Evolutionary conservation across 1,140 invertebrate species (phyloP), one percentile per base, ranked within the genome.

Genomic region (Bombus vancouverensis): DNA sequence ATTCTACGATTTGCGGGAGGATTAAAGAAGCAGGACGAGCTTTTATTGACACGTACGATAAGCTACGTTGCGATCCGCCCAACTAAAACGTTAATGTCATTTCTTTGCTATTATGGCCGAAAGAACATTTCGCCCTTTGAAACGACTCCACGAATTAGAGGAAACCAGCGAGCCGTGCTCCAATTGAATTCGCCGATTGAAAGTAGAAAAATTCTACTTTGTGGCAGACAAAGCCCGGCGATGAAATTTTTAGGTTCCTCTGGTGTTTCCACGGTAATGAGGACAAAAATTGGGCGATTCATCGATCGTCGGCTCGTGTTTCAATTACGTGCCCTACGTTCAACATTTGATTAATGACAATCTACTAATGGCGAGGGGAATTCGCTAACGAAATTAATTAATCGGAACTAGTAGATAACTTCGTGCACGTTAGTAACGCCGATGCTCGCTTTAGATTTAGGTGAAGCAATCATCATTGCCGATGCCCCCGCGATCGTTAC

Each of bases 311-410:
- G 37, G 28, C n/a, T 39, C 28, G 25, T 12, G 25, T 53, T 57
- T 57, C n/a, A 75, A 75, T 75, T 37, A 73, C 42, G n/a, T 47
- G 15, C 8, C 47, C 32, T n/a, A 34, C 37, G 53, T 39, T 13
- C 74, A 28, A 59, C 59, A 34, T 28, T 37, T 13, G 80, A 13
- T 81, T n/a, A 68, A 32, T 12, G 57, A 42, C 47, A 68, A 44
- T 78, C 9, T 37, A 57, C 39, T 82, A 68, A 42, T 42, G 79
- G 53, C 25, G 25, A 37, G 34, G 44, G 59, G 71, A 65, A 39
- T 62, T 34, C 71, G 72, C 42, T 42, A 32, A 65, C 65, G 59
- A 77, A 42, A 83, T 65, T 53, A 78, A 83, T 83, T 83, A 78
- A 83, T 83, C 70, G 77, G 39, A 76, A 34, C 28, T 83, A 70